Evolutionary conservation across 1,140 invertebrate genomes (phyloP), one percentile per base, ranked within the genome.

Genomic region (Nautilus pompilius): DNA sequence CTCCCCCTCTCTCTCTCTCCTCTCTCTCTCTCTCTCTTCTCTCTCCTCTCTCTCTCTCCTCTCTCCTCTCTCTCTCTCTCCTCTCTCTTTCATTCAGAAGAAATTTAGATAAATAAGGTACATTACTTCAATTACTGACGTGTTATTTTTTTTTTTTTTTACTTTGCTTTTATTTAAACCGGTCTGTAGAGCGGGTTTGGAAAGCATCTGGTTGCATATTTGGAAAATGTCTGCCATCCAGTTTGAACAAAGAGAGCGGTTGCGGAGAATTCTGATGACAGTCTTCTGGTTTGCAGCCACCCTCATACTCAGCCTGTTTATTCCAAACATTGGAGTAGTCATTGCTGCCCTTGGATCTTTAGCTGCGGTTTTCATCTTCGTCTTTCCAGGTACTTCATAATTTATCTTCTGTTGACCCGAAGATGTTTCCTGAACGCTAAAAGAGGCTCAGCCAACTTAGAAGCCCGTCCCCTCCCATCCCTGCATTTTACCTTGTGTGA

Each of bases 261-360:
- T 45, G 24, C 68, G 84, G 8, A 76, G 87, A 64, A 70, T 85
- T 32, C 36, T 82, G 2, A 83, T 87, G 53, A 87, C 88, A 0
- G 60, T 86, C 0, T 45, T 87, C 4, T 90, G 89, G 88, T 90
- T 89, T 70, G 41, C 78, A 5, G 41, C 84, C 0, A 85, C 87
- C 0, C 69, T 90, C n/a, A 26, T 86, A 0, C 77, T 89, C 1
- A 88, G 89, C 1, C 79, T 89, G 58, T 76, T 88, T 32, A 84
- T 88, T 3, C 88, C 89, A 20, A 88, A 90, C 62, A 90, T 90
- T 69, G 86, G 87, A 22, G 82, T 87, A 10, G 85, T 90, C 15
- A 90, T 90, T 55, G 86, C 88, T 76, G 68, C 89, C 5, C 73
- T 90, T 20, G 89, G 89, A 32, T 84, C 85, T 5, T 76, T 90